Percentiles rank a stretch among this genome's conserved stretches.
Conservation (phyloP, 2,113 vertebrate genomes). For the Tragelaphus scriptus region DNA sequence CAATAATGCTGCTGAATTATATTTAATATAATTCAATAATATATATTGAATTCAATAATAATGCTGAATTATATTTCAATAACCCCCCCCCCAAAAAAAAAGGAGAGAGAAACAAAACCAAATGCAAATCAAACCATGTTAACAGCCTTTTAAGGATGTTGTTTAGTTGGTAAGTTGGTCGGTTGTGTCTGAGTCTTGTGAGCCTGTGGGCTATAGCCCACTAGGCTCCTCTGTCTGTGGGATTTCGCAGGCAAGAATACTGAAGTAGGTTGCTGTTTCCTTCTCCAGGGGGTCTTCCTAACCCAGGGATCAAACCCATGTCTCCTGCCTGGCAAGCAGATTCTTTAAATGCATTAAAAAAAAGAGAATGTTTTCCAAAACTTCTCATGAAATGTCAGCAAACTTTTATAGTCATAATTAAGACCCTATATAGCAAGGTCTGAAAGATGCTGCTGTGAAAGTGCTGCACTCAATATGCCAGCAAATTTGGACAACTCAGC, state of each 20-base stretch:
- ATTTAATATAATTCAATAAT: too few relatives aligned
- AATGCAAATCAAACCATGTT: neutral
- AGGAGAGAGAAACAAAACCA: neutral
- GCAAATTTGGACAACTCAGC: too few relatives aligned
- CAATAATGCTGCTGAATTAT: neutral
- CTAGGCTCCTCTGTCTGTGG: neutral
- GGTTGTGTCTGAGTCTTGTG: neutral
- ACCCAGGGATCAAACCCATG: neutral
- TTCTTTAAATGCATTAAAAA: too few relatives aligned
- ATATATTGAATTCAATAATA: too few relatives aligned
- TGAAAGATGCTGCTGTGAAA: too few relatives aligned
- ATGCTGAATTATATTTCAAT: too few relatives aligned
- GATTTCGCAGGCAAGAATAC: neutral
- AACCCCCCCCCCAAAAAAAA: neutral
- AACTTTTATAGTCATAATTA: too few relatives aligned
- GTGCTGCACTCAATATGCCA: too few relatives aligned
- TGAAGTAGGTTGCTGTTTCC: neutral
- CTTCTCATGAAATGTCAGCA: too few relatives aligned
- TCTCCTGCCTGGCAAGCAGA: too few relatives aligned
- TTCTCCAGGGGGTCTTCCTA: neutral
- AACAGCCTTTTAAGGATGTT: neutral
- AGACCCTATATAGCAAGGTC: too few relatives aligned
- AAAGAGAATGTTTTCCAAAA: too few relatives aligned
- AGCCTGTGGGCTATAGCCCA: neutral
- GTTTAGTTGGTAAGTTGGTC: neutral